Evolutionary conservation across 2,797 vertebrate species (phyloP), one percentile per base, ranked within the genome.

Genomic region (Mormyrops boulengeri): DNA sequence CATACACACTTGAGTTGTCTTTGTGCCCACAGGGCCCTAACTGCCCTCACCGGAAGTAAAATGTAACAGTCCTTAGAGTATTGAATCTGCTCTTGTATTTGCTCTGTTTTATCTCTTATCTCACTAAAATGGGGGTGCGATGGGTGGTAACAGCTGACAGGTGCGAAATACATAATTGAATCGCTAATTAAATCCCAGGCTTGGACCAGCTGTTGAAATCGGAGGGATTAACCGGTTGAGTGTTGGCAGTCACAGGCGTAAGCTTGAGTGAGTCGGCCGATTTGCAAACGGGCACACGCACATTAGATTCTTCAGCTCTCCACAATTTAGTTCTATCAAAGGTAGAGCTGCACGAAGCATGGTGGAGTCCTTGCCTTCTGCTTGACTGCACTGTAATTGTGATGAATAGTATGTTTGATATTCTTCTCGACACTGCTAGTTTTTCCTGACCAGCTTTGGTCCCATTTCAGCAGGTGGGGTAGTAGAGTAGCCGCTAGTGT

Each of bases 191-290:
- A 80, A 82, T 88, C 66, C 50, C 69, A 55, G 69, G 50, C 30
- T 80, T 53, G 30, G 50, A 22, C 47, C 80, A 89, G 53, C 53
- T 85, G 53, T 57, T 60, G 55, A 47, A 62, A 55, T 85, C 2
- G 6, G n/a, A 38, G 55, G 82, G 82, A 95, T 96, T 96, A 96
- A 95, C 95, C 92, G 93, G 93, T 92, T 91, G 57, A 88, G 57
- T 49, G 41, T 47, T 66, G 60, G 55, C 87, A 88, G 9, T 62
- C 41, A 47, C 44, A 2, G 19, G 41, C 73, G 9, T 88, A 50
- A 55, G 69, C 73, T 34, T 82, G 69, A 66, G 87, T 30, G 57
- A 49, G 87, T 7, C 22, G 50, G 26, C 11, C 50, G 30, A 85
- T 34, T 60, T 60, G 52, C 86, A 88, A 53, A 62, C 8, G 34